Percentiles rank a stretch among this genome's conserved stretches.
Evolutionary conservation across 2,888 invertebrate genomes (phyloP).

Genomic region (Lumbricus terrestris): DNA sequence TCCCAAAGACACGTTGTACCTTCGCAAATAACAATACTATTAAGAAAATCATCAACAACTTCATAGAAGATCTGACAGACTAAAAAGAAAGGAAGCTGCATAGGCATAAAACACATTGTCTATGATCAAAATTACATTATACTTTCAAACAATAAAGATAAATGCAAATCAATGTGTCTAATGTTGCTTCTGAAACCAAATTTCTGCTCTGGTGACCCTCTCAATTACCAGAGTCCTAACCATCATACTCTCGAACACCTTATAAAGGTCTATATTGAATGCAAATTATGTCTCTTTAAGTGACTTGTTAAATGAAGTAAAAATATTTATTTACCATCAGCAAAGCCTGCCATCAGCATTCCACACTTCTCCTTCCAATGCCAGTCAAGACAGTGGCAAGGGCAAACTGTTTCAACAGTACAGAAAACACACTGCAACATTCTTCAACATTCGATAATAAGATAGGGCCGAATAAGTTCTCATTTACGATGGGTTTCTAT

Average conservation of each 20-base stretch:
- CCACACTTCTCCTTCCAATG: constrained; percentile 6
- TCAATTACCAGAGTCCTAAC: too few species aligned
- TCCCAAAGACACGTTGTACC: constrained; percentile 14
- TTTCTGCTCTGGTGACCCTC: too few species aligned
- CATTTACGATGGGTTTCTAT: neutral
- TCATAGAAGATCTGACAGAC: too few species aligned
- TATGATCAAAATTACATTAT: too few species aligned
- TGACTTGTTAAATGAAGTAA: neutral
- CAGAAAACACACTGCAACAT: neutral
- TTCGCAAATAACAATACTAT: neutral
- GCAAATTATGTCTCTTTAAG: neutral
- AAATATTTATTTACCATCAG: constrained; percentile 17
- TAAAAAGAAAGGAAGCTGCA: too few species aligned
- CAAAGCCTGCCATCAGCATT: constrained; percentile 16
- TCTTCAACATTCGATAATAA: neutral
- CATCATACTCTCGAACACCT: too few species aligned
- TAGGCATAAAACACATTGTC: too few species aligned
- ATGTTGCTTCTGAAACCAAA: too few species aligned
- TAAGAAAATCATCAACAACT: too few species aligned
- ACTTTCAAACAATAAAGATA: too few species aligned
- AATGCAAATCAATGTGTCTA: too few species aligned
- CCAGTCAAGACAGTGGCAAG: constrained; percentile 20
- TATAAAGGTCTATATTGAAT: neutral
- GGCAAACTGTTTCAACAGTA: neutral
- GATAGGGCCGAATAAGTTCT: neutral